Conservation (phyloP, 2,888 invertebrate species). For the Drosophila parthenogenetica region DNA sequence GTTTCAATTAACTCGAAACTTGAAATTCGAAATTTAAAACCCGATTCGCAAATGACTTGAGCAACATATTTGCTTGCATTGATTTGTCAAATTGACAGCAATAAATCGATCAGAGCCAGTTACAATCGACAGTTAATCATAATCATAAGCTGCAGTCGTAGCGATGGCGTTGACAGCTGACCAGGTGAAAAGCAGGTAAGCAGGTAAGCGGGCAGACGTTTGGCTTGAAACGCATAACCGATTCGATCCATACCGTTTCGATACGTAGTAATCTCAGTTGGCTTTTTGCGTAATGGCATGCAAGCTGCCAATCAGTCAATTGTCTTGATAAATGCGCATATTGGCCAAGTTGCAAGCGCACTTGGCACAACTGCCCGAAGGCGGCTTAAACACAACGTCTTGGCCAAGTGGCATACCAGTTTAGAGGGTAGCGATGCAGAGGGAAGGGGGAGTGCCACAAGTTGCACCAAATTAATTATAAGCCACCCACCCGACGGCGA, state of each 20-base stretch:
- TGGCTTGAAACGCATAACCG: neutral
- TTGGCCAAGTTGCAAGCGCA: constrained; percentile 63
- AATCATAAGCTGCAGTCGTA: constrained; percentile 62
- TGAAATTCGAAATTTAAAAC: neutral
- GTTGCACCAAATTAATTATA: constrained; percentile 80
- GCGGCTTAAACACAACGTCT: constrained; percentile 32
- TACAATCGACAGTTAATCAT: constrained; percentile 77
- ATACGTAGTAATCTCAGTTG: neutral
- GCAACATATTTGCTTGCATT: constrained; percentile 56
- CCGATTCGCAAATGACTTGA: constrained; percentile 19
- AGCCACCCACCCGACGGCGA: constrained; percentile 74
- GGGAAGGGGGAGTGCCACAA: constrained; percentile 56
- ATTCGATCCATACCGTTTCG: neutral
- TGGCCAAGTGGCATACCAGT: constrained; percentile 31
- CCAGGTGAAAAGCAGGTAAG: constrained; percentile 23
- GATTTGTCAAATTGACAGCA: constrained; percentile 82
- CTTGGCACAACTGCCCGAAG: constrained; percentile 21
- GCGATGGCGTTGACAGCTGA: constrained; percentile 67
- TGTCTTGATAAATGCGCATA: constrained; percentile 80
- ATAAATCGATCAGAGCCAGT: constrained; percentile 79
- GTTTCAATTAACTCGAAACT: constrained; percentile 35
- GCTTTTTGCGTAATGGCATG: constrained; percentile 70
- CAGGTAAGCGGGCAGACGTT: no score
- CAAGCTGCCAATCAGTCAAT: constrained; percentile 81
- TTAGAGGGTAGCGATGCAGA: neutral